phyloP scores from a whole-genome alignment of 1,140 invertebrate species.

The Potamilus streckersoni region DNA sequence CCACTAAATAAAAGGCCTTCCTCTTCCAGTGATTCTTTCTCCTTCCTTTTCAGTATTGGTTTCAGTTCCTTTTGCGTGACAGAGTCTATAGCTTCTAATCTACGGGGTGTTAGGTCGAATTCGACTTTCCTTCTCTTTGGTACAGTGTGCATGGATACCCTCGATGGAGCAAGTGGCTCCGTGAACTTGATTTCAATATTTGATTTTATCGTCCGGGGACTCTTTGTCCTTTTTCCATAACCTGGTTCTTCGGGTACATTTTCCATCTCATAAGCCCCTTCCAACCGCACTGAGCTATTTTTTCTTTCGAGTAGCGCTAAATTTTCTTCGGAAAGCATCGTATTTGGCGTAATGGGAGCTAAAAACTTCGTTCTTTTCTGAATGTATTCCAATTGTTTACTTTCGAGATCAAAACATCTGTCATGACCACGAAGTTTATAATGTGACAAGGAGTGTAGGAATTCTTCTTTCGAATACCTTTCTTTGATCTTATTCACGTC shows the following conservation, averaged over 20 bases:
- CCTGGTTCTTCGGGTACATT: background rate
- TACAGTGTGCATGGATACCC: background rate
- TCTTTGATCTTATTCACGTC: slow-evolving; percentile 32
- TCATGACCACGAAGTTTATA: slow-evolving; percentile 31
- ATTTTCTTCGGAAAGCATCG: background rate
- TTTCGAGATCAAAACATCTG: slow-evolving; percentile 10
- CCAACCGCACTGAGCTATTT: slow-evolving; percentile 5
- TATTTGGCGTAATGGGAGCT: background rate
- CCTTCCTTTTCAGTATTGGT: slow-evolving; percentile 23
- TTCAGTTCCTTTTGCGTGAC: slow-evolving; percentile 16
- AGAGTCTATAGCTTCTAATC: background rate
- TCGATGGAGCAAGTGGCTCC: background rate
- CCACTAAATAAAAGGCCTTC: background rate
- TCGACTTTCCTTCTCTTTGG: background rate
- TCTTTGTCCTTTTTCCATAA: background rate
- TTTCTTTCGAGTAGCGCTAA: slow-evolving; percentile 5
- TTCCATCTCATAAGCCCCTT: background rate
- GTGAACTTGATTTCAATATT: background rate
- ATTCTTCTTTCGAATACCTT: slow-evolving; percentile 28
- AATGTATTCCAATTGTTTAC: slow-evolving; percentile 10
- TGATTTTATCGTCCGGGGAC: background rate
- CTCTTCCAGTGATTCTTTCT: background rate
- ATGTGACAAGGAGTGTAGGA: slow-evolving; percentile 19
- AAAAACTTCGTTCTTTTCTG: slow-evolving; percentile 12
- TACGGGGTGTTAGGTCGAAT: slow-evolving; percentile 10